Percentiles rank a stretch among this genome's conserved stretches.
Conservation (phyloP, 53 echinoderm and acorn worm genomes). For the Luidia sarsii region DNA sequence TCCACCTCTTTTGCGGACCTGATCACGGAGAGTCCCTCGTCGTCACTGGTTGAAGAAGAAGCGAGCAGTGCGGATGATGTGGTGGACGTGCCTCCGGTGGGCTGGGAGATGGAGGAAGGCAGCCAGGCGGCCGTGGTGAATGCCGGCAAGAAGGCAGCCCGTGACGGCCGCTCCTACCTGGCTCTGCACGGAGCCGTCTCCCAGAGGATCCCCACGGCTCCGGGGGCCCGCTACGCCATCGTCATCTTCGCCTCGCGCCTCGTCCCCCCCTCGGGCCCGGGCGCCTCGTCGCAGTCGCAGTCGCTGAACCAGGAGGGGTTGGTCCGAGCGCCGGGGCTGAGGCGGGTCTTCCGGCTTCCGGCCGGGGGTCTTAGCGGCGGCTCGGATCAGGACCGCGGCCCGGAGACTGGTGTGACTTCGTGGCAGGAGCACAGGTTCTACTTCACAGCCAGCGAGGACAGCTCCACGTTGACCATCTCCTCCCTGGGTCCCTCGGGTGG, state of each 20-base stretch:
- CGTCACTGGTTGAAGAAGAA: no score
- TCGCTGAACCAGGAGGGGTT: constrained; percentile 45
- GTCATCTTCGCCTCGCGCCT: constrained; percentile 33
- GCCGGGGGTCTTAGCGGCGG: neutral
- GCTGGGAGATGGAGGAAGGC: constrained; percentile 3
- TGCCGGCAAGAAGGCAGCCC: neutral
- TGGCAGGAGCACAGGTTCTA: constrained; percentile 50
- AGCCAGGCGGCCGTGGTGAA: neutral
- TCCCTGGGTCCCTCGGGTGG: constrained; percentile 41
- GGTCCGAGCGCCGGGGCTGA: constrained; percentile 24
- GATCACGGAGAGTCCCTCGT: no score
- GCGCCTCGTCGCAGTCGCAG: constrained; percentile 10
- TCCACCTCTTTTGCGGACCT: no score
- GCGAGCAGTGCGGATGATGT: no score
- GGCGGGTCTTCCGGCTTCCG: constrained; percentile 48
- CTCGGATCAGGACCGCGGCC: constrained; percentile 14
- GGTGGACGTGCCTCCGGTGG: no score
- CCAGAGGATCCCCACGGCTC: constrained; percentile 14
- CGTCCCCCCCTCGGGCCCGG: constrained; percentile 6
- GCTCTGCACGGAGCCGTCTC: constrained; percentile 29
- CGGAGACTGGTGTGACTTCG: neutral
- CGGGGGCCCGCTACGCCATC: constrained; percentile 38
- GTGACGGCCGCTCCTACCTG: constrained; percentile 19
- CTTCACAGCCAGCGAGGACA: constrained; percentile 26
- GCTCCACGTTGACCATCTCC: constrained; percentile 13